A percentile compares a stretch with the other conserved stretches of the same genome.
phyloP scores from a whole-genome alignment of 2,113 vertebrate genomes.

The Callaeas wilsoni region DNA sequence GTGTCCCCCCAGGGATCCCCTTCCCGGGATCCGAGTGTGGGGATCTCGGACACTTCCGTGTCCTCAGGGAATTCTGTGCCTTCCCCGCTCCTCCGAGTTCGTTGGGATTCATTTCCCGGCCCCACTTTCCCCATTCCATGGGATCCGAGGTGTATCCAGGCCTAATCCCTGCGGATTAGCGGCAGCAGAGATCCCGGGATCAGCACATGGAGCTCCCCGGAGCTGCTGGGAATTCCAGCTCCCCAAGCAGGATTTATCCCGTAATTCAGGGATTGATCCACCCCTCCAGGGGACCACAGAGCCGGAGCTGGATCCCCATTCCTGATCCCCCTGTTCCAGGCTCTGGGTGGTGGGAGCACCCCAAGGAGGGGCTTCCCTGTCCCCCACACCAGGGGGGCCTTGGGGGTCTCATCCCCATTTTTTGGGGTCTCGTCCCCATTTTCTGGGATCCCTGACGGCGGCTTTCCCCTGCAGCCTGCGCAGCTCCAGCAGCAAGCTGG shows the following conservation, averaged over 20 bases:
- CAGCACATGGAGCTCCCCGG: too few species aligned
- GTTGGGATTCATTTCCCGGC: too few species aligned
- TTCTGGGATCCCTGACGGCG: not conserved
- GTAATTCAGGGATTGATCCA: not conserved
- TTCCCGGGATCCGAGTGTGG: too few species aligned
- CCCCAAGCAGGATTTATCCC: not conserved
- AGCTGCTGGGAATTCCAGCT: not conserved
- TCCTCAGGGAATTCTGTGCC: too few species aligned
- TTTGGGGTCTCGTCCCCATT: not conserved
- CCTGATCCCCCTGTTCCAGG: not conserved
- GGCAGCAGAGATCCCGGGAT: too few species aligned
- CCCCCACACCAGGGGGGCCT: not conserved
- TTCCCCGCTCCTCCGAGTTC: too few species aligned
- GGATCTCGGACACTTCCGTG: too few species aligned
- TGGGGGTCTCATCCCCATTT: not conserved
- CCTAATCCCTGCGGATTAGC: too few species aligned
- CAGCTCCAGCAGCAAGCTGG: conserved; percentile 94
- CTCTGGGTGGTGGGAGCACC: not conserved
- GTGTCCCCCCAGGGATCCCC: too few species aligned
- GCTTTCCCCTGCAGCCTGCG: conserved; percentile 72
- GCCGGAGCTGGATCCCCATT: not conserved
- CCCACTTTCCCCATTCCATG: too few species aligned
- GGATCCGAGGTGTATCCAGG: too few species aligned
- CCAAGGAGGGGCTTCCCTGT: not conserved
- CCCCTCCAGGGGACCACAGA: too few species aligned